Evolutionary conservation across 2,113 vertebrate genomes (phyloP), one percentile per base, ranked within the genome.

Genomic region (Riparia riparia): DNA sequence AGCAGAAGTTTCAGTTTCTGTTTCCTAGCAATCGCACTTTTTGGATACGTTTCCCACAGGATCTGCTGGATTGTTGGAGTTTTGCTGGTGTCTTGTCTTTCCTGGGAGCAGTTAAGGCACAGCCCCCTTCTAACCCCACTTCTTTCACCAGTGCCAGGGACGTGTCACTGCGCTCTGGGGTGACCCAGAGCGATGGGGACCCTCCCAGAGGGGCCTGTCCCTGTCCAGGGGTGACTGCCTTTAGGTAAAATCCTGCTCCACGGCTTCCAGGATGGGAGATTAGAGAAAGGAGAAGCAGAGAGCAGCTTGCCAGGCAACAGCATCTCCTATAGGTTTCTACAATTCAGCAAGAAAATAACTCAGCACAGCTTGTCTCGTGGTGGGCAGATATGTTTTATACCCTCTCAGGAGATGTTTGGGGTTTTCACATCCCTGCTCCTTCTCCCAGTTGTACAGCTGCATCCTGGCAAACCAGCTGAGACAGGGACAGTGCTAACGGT

Each of bases 31-130:
- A 1, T 42, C 3, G 0, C 32, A 34, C 4, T 12, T 44, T 32
- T 47, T 8, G 77, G 22, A 3, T 41, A 1, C 1, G 0, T 34
- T 16, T 17, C 14, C 1, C 7, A 6, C 1, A 0, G 2, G 29
- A 31, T 20, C 1, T 24, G 0, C 3, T 39, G 63, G 34, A 4
- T 12, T 25, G 12, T 3, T 66, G 56, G n/a, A 6, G 45, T 47
- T 64, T 17, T 34, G 5, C 6, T 42, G 66, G 28, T 34, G 16
- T 7, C 15, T n/a, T 32, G n/a, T 19, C 14, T 58, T 41, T 51
- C 8, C 20, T 34, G 17, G 63, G 20, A 82, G 66, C 5, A 0
- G 3, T 61, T 53, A 14, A 22, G 7, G 34, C 42, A 31, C 34
- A 5, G 8, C 45, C 29, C 32, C 0, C 0, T 26, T 49, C 50